Percentiles rank a stretch among this genome's conserved stretches.
Conservation (phyloP, 2,113 vertebrate genomes). For the Colaptes auratus region DNA sequence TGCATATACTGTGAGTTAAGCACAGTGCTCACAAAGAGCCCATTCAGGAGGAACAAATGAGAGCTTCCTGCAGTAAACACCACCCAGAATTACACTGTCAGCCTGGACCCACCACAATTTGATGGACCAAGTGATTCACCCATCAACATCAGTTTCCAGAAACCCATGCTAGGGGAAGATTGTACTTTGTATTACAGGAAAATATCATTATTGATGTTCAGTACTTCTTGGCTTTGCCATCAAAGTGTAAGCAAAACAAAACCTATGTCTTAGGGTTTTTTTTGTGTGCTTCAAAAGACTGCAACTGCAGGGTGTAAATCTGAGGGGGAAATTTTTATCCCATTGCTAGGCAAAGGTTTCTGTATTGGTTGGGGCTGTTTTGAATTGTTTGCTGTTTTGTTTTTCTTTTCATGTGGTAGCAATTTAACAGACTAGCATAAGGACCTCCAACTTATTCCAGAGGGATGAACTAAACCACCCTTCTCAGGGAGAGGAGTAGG, state of each 20-base stretch:
- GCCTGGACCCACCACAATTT: neutral
- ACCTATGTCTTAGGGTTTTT: neutral
- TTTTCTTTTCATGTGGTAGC: neutral
- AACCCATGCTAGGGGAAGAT: neutral
- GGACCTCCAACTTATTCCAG: neutral
- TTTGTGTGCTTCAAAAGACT: neutral
- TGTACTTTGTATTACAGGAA: constrained; percentile 46
- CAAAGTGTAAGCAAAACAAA: neutral
- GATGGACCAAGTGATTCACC: constrained; percentile 43
- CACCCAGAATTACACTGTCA: neutral
- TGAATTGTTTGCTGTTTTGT: neutral
- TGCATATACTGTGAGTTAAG: accelerated
- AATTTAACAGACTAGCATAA: neutral
- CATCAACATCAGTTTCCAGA: neutral
- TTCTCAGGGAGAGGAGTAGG: neutral
- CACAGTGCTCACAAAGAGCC: neutral
- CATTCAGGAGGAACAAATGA: accelerated
- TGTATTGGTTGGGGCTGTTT: neutral
- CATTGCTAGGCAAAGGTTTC: neutral
- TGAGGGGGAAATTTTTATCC: neutral
- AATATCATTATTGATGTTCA: neutral
- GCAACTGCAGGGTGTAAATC: neutral
- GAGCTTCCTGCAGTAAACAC: neutral
- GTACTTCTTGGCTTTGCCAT: neutral
- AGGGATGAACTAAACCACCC: neutral